phyloP scores from a whole-genome alignment of 2,797 vertebrate species.

The Enoplosus armatus region DNA sequence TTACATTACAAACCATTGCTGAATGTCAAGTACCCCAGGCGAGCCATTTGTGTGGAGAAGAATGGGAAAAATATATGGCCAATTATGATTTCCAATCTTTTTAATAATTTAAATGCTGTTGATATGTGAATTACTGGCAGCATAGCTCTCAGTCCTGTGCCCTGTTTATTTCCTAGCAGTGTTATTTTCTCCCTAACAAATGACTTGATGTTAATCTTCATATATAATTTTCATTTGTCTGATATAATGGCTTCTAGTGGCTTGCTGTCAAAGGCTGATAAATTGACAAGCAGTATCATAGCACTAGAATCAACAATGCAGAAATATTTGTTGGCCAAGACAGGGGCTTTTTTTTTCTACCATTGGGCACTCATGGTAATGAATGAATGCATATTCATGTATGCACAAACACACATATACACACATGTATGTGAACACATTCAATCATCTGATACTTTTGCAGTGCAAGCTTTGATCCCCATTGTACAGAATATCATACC shows the following conservation, averaged over 20 bases:
- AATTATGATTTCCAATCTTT: conserved; percentile 92
- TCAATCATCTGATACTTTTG: conserved; percentile 80
- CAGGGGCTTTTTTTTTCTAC: conserved; percentile 42
- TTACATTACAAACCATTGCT: conserved; percentile 97
- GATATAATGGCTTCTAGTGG: conserved; percentile 84
- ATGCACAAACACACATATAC: conserved; percentile 46
- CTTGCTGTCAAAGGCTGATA: conserved; percentile 85
- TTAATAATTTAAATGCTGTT: conserved; percentile 90
- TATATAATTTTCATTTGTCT: conserved; percentile 86
- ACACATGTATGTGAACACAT: conserved; percentile 57
- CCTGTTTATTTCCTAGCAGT: conserved; percentile 75
- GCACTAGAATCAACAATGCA: conserved; percentile 78
- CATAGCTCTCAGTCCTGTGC: conserved; percentile 75
- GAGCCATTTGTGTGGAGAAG: conserved; percentile 87
- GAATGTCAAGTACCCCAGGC: conserved; percentile 95
- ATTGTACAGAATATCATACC: conserved; percentile 67
- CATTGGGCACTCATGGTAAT: conserved; percentile 76
- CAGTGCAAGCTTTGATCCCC: conserved; percentile 67
- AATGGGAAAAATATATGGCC: conserved; percentile 91
- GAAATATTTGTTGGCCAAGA: conserved; percentile 76
- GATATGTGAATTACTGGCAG: conserved; percentile 85
- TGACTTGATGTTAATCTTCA: conserved; percentile 87
- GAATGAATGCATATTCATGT: conserved; percentile 82
- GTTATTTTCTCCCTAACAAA: conserved; percentile 85
- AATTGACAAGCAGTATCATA: conserved; percentile 84